Evolutionary conservation across 2,888 invertebrate genomes (phyloP), one percentile per base, ranked within the genome.

Genomic region (Eretmocerus hayati): DNA sequence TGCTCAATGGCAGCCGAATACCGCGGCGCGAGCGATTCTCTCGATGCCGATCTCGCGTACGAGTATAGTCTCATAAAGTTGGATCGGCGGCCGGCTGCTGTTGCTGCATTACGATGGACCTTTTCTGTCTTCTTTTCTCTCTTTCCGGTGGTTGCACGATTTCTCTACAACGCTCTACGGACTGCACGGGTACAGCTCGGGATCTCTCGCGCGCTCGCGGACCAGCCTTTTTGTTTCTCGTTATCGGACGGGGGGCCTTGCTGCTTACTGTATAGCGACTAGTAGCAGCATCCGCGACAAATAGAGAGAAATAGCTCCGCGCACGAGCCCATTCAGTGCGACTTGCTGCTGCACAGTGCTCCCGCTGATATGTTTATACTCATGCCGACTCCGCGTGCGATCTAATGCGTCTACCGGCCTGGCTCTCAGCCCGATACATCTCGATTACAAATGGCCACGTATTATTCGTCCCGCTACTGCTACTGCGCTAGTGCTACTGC

Each of bases 261-360:
- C 26, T 6, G 26, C 26, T 26, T 11, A 26, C n/a, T n/a, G n/a
- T n/a, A n/a, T n/a, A n/a, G n/a, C n/a, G n/a, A n/a, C n/a, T n/a
- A 26, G 26, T 26, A 11, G 26, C 26, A 26, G 6, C 26, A 11
- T 11, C 16, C 22, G 47, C 42, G 47, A 47, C 47, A 47, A 48
- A 48, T 48, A 48, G 48, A 43, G 48, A 43, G 42, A 48, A 43
- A 48, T 38, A 32, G 42, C 18, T 37, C 22, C 22, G 13, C 30
- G 19, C 33, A 15, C 33, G 20, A 30, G 8, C 30, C 8, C 30
- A n/a, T n/a, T n/a, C n/a, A n/a, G n/a, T n/a, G n/a, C n/a, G n/a
- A n/a, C n/a, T n/a, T n/a, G n/a, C n/a, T n/a, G n/a, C n/a, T n/a
- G n/a, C n/a, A n/a, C n/a, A n/a, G n/a, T n/a, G n/a, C n/a, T n/a